phyloP scores from a whole-genome alignment of 2,113 vertebrate genomes.

The Notarius quadriscutis region DNA sequence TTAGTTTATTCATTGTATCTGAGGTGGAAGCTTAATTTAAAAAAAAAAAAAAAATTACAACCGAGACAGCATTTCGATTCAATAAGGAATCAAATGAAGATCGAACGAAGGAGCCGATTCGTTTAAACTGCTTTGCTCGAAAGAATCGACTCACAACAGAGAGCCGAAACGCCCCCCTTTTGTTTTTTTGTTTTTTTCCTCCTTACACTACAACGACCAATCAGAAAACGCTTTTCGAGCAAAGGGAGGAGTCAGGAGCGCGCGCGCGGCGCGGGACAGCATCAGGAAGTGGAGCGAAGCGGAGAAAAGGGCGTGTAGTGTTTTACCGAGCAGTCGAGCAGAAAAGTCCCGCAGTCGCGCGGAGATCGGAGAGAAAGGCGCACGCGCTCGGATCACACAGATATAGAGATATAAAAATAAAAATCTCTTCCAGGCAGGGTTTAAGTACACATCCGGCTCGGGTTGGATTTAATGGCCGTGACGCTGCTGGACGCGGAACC shows the following conservation, averaged over 20 bases:
- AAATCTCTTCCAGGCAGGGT: neutral
- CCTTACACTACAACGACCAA: neutral
- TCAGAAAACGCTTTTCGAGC: neutral
- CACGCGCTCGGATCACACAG: neutral
- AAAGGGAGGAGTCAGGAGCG: neutral
- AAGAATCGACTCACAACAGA: neutral
- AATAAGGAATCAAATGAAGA: neutral
- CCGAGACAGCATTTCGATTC: too few relatives aligned
- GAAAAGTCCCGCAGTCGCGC: conserved; percentile 56
- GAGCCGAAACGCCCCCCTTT: neutral
- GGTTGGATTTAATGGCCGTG: conserved; percentile 40
- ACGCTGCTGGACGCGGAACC: conserved; percentile 10
- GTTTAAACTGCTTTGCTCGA: neutral
- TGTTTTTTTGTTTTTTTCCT: neutral
- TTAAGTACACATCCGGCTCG: neutral
- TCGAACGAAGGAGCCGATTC: neutral
- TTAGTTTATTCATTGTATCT: too few relatives aligned
- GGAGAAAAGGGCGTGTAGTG: conserved; percentile 34
- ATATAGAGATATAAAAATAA: neutral
- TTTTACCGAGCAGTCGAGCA: conserved; percentile 53
- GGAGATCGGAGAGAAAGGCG: conserved; percentile 34
- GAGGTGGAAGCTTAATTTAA: too few relatives aligned
- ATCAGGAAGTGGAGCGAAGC: conserved; percentile 55
- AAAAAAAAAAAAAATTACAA: too few relatives aligned
- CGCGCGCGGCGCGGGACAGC: conserved; percentile 7